Conservation (phyloP, 2,888 invertebrate species). For the Myopa testacea region DNA sequence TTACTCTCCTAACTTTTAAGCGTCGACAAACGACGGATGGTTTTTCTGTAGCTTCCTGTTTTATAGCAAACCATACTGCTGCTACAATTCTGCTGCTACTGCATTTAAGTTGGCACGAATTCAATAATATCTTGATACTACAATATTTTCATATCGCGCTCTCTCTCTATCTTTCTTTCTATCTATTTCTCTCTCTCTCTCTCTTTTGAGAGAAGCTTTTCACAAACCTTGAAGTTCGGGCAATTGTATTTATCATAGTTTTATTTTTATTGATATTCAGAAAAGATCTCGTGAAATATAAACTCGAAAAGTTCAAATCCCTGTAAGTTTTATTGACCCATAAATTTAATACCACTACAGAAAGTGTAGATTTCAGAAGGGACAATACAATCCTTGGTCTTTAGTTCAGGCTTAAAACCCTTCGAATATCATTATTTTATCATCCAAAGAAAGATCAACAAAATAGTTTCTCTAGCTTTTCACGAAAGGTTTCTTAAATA, state of each 20-base stretch:
- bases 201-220: background rate
- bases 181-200: background rate
- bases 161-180: background rate
- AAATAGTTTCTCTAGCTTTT: background rate
- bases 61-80: background rate
- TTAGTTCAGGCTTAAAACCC: too few relatives aligned
- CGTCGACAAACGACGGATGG: slow-evolving; percentile 50
- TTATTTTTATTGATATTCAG: too few relatives aligned
- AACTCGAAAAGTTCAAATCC: too few relatives aligned
- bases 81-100: background rate
- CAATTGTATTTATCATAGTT: too few relatives aligned
- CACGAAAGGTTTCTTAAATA: too few relatives aligned
- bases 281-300: too few relatives aligned
- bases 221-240: background rate
- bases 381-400: too few relatives aligned
- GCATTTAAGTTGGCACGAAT: background rate
- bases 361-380: too few relatives aligned
- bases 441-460: background rate
- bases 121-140: background rate
- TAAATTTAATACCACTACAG: too few relatives aligned
- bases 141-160: background rate
- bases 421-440: too few relatives aligned
- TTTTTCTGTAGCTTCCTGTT: slow-evolving; percentile 52
- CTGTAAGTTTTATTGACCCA: too few relatives aligned
- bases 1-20: slow-evolving; percentile 46